phyloP scores from a whole-genome alignment of 2,113 vertebrate species.

The Pontoporia blainvillei region DNA sequence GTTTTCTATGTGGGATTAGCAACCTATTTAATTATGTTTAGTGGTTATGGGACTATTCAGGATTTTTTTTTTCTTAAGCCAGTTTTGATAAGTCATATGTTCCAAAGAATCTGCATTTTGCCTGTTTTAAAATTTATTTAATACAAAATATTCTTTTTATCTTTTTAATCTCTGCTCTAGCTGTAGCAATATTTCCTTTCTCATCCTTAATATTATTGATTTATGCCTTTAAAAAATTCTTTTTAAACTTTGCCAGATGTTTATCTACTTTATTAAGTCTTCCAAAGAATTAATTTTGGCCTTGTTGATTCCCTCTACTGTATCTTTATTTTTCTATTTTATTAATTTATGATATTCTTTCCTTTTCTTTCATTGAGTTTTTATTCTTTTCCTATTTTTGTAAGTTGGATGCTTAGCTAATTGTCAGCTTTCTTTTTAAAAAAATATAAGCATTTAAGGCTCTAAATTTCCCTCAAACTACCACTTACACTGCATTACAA shows the following conservation, averaged over 20 bases:
- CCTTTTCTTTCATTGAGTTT: background rate
- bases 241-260: background rate
- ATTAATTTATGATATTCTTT: background rate
- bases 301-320: background rate
- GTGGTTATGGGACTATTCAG: background rate
- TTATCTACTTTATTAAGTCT: slow-evolving; percentile 7
- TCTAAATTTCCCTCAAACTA: background rate
- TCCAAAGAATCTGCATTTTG: background rate
- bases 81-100: background rate
- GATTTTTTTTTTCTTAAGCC: slow-evolving; percentile 27
- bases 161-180: background rate
- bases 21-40: background rate
- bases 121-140: background rate
- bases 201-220: background rate
- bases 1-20: background rate
- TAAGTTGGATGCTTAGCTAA: background rate
- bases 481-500: background rate
- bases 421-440: background rate
- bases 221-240: background rate
- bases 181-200: background rate
- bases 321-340: slow-evolving; percentile 26
- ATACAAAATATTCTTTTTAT: background rate
- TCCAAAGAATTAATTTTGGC: background rate
- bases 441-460: background rate
- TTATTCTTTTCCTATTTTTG: background rate